Base-by-base conservation (phyloP, 35 echinoderm and acorn worm genomes). In the Hemicentrotus pulcherrimus region DNA sequence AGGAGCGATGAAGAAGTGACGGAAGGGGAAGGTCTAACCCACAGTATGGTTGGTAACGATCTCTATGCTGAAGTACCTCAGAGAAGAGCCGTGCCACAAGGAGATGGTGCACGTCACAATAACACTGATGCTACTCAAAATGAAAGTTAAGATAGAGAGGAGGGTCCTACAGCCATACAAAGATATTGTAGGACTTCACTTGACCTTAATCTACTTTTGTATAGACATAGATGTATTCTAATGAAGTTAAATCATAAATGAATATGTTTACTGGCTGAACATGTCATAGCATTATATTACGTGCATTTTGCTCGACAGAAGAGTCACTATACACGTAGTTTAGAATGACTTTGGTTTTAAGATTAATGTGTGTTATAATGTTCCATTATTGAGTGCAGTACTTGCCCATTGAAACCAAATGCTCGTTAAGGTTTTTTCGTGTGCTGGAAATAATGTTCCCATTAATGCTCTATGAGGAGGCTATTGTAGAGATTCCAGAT, bases 11-110 rank as follows among this genome's bases (percentile, higher is more conserved):
- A 58, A 0, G 91, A 93, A 47, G 46, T 47, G 91, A 32, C 19
- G 46, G 91, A 93, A 55, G 32, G 30, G 2, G 91, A 58, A 24
- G 91, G 30, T 13, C 32, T 24, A 22, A 12, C n/a, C 30, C 91
- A 93, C 30, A 93, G 46, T 47, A 47, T 46, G 9, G 91, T 93
- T 58, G 91, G 91, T 47, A 93, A 93, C 48, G 91, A 93, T 58
- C 48, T 93, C 45, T 93, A 93, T 93, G 91, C 91, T 48, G 91
- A 58, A 31, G 91, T 93, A 14, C 30, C 91, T 16, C 91, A 47
- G n/a, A 93, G 91, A 93, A 93, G 91, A 93, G 91, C 46, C 30
- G 91, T 52, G 45, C 13, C 30, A 28, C 48, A 93, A 31, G 91
- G 48, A 47, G 91, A 47, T 93, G 91, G 32, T 90, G 88, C 32